A percentile compares a stretch with the other conserved stretches of the same genome.
These are phyloP conservation scores for Pocota personata DNA, from an alignment of 2,888 invertebrate species.

Conservation along the genomic window DNA sequence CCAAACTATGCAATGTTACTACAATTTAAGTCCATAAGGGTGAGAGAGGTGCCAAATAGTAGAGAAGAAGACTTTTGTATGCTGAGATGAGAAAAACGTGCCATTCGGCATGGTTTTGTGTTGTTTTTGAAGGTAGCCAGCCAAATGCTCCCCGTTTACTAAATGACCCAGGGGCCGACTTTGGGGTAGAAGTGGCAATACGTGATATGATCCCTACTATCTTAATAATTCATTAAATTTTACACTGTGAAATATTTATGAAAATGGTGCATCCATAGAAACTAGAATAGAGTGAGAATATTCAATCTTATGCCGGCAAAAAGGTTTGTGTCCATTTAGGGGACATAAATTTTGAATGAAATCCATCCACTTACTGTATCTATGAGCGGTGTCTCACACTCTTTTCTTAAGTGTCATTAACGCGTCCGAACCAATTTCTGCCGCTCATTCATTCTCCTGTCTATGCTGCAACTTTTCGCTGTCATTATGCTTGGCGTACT, in stretches of 20 bases:
- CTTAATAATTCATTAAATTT: constrained; percentile 59
- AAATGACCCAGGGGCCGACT: constrained; percentile 51
- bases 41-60: neutral
- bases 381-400: neutral
- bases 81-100: constrained; percentile 27
- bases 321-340: constrained; percentile 10
- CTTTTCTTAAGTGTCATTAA: constrained; percentile 4
- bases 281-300: constrained; percentile 46
- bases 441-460: neutral
- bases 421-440: constrained; percentile 39
- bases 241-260: constrained; percentile 57
- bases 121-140: neutral
- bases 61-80: neutral
- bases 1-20: constrained; percentile 10
- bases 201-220: constrained; percentile 60
- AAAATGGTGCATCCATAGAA: constrained; percentile 39
- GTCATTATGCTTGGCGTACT: constrained; percentile 8
- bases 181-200: constrained; percentile 49
- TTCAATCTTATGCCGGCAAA: constrained; percentile 33
- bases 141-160: neutral
- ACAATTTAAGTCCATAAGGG: neutral
- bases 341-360: constrained; percentile 14
- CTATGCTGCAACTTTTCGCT: constrained; percentile 1
- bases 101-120: constrained; percentile 7
- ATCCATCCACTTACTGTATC: neutral